A percentile compares a stretch with the other conserved stretches of the same genome.
phyloP scores from a whole-genome alignment of 2,888 invertebrate species.

The Chorisops tibialis region DNA sequence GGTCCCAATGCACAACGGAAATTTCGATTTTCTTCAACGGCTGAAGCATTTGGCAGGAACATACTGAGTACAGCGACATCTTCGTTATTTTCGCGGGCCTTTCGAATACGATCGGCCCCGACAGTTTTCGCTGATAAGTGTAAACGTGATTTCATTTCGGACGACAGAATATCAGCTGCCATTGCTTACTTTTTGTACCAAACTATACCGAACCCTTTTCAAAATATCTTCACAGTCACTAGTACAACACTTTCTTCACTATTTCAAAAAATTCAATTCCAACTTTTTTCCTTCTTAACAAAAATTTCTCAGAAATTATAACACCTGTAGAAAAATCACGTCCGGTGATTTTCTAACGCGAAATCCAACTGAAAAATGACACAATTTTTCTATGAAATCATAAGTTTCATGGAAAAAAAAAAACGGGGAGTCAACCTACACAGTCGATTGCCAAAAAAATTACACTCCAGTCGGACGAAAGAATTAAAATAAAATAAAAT shows the following conservation, averaged over 20 bases:
- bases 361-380: slow-evolving; percentile 13
- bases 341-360: slow-evolving; percentile 1
- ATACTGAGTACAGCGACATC: slow-evolving; percentile 84
- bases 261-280: no score
- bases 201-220: neutral
- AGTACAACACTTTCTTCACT: no score
- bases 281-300: no score
- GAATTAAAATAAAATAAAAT: no score
- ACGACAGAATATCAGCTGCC: slow-evolving; percentile 75
- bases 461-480: neutral
- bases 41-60: slow-evolving; percentile 67
- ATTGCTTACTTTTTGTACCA: slow-evolving; percentile 48
- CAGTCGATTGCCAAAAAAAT: slow-evolving; percentile 3
- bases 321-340: neutral
- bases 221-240: neutral
- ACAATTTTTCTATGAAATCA: slow-evolving; percentile 7
- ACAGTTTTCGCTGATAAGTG: slow-evolving; percentile 75
- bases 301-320: neutral
- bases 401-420: neutral
- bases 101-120: slow-evolving; percentile 76
- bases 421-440: slow-evolving; percentile 4
- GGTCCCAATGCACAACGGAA: slow-evolving; percentile 75
- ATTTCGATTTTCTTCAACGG: slow-evolving; percentile 65
- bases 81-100: slow-evolving; percentile 78
- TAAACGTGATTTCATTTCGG: slow-evolving; percentile 70